Conservation (phyloP, 1,140 invertebrate species). For the Drosophila ficusphila region DNA sequence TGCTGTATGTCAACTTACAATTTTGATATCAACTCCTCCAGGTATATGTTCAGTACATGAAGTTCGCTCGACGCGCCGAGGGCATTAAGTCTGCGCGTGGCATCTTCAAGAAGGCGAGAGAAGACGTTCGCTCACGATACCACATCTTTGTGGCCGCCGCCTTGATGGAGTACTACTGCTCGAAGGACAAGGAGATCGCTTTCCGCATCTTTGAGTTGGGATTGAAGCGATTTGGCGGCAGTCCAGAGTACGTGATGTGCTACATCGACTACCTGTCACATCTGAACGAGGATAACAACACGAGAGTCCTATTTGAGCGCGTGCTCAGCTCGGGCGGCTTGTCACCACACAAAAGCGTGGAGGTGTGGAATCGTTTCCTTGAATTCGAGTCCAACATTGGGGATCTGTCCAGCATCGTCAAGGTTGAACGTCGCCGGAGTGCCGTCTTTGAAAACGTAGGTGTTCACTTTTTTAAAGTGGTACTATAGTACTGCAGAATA, state of each 20-base stretch:
- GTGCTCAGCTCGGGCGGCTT: conserved; percentile 97
- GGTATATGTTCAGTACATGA: conserved; percentile 99
- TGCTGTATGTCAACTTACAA: not conserved
- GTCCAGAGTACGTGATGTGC: conserved; percentile 96
- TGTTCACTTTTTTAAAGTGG: not conserved
- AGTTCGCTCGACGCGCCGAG: conserved; percentile 97
- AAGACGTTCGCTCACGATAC: conserved; percentile 93
- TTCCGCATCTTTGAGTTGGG: conserved; percentile 99
- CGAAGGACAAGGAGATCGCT: conserved; percentile 99
- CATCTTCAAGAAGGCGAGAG: conserved; percentile 97
- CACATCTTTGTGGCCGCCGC: conserved; percentile 98
- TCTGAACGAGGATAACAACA: conserved; percentile 99
- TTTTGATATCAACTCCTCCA: conserved; percentile 60
- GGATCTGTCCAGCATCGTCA: conserved; percentile 98
- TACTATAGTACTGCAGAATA: no score
- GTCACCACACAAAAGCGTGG: conserved; percentile 96
- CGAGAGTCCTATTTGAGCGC: conserved; percentile 97
- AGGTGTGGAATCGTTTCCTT: conserved; percentile 99
- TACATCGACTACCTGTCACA: conserved; percentile 99
- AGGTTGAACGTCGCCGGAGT: conserved; percentile 97
- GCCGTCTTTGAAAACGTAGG: conserved; percentile 95
- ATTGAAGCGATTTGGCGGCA: conserved; percentile 97
- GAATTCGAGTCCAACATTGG: conserved; percentile 99
- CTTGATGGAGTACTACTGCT: conserved; percentile 99
- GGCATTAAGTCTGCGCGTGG: conserved; percentile 97